These are phyloP conservation scores for Recurvirostra avosetta DNA, from an alignment of 2,113 vertebrate species.

Conservation along the genomic window DNA sequence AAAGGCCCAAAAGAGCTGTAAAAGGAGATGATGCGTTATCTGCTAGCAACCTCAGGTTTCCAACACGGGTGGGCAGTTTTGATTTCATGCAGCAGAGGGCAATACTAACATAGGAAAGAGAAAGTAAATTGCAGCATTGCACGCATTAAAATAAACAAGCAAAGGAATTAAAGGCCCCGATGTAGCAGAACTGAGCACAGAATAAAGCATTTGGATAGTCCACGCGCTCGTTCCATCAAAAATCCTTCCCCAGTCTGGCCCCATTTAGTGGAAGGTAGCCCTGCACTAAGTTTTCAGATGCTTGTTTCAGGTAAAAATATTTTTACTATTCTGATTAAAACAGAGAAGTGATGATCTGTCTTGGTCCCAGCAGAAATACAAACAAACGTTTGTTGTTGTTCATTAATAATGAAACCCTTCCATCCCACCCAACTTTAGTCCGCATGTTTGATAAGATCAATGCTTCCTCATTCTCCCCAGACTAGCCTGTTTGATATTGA, in stretches of 20 bases:
- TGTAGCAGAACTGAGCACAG: background rate
- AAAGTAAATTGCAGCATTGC: background rate
- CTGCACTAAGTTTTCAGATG: background rate
- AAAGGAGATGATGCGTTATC: fast-evolving
- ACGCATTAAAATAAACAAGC: background rate
- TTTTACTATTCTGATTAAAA: background rate
- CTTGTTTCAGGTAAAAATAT: background rate
- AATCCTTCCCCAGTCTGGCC: background rate
- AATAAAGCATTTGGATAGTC: background rate
- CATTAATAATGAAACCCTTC: background rate
- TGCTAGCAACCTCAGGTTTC: background rate
- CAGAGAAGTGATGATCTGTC: background rate
- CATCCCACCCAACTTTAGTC: background rate
- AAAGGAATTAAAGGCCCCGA: background rate
- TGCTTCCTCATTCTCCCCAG: background rate
- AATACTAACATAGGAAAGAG: slow-evolving; percentile 12
- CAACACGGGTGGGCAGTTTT: background rate
- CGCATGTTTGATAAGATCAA: background rate
- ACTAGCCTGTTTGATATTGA: slow-evolving; percentile 4
- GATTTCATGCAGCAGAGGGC: slow-evolving; percentile 37
- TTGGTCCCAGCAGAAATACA: background rate
- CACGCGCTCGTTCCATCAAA: background rate
- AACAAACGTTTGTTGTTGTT: background rate
- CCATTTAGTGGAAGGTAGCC: background rate
- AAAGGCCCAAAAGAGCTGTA: background rate